phyloP scores from a whole-genome alignment of 2,888 invertebrate genomes.

The Odontocerum albicorne region DNA sequence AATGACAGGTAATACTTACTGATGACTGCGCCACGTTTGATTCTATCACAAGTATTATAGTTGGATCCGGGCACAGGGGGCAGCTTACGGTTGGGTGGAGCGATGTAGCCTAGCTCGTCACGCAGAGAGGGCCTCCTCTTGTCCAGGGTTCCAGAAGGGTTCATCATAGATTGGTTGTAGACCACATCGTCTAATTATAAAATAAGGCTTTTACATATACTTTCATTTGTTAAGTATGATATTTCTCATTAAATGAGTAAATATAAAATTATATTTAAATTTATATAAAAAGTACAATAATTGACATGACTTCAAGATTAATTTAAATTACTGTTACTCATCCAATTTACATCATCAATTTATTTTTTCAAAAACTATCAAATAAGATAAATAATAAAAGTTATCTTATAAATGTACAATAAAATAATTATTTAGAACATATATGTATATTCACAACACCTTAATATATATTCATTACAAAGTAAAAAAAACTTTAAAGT shows the following conservation, averaged over 20 bases:
- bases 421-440: too few relatives aligned
- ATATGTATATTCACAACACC: too few relatives aligned
- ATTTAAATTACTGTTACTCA: too few relatives aligned
- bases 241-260: too few relatives aligned
- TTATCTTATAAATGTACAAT: too few relatives aligned
- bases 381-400: too few relatives aligned
- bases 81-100: constrained; percentile 88
- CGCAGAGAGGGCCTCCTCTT: constrained; percentile 77
- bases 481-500: too few relatives aligned
- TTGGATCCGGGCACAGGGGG: constrained; percentile 92
- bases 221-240: too few relatives aligned
- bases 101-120: constrained; percentile 90
- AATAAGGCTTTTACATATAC: neutral
- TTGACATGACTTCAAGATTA: neutral
- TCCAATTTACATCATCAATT: too few relatives aligned
- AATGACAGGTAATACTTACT: constrained; percentile 78
- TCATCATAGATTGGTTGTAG: constrained; percentile 81
- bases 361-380: too few relatives aligned
- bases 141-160: constrained; percentile 70
- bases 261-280: neutral
- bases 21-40: constrained; percentile 91
- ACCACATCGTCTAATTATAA: constrained; percentile 77
- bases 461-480: too few relatives aligned
- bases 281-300: neutral
- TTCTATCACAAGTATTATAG: constrained; percentile 91